A percentile compares a stretch with the other conserved stretches of the same genome.
Conservation (phyloP, 2,888 invertebrate genomes). For the Dicyrtomina minuta region DNA sequence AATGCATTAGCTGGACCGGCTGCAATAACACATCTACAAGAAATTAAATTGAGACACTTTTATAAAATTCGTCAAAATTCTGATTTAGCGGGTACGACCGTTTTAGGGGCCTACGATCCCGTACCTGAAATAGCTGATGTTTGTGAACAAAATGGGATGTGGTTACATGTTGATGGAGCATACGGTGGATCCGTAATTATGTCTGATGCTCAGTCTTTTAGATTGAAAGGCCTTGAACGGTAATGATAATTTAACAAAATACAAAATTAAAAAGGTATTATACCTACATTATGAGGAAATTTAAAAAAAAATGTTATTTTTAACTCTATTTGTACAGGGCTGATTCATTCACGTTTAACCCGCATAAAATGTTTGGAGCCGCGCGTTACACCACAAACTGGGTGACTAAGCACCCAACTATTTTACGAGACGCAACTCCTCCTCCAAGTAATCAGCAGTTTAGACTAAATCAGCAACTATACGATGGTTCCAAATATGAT, state of each 20-base stretch:
- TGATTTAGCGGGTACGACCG: conserved; percentile 29
- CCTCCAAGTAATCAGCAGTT: conserved; percentile 18
- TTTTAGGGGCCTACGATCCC: conserved; percentile 25
- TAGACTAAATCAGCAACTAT: conserved; percentile 3
- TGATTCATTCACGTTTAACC: too few relatives aligned
- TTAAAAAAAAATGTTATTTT: too few relatives aligned
- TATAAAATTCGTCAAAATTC: too few relatives aligned
- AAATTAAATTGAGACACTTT: too few relatives aligned
- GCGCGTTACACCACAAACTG: conserved; percentile 60
- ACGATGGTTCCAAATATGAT: conserved; percentile 7
- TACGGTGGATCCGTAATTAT: conserved; percentile 35
- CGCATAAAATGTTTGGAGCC: conserved; percentile 66
- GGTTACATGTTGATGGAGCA: conserved; percentile 34
- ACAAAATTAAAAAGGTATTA: not conserved
- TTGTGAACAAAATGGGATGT: conserved; percentile 37
- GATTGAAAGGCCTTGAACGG: conserved; percentile 11
- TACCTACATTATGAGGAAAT: too few relatives aligned
- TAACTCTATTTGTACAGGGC: too few relatives aligned
- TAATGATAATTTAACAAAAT: too few relatives aligned
- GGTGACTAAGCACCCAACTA: not conserved
- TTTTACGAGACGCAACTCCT: not conserved
- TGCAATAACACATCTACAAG: too few relatives aligned
- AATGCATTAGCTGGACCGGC: too few relatives aligned
- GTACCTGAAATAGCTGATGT: conserved; percentile 14
- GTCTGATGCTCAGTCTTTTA: not conserved